Base-by-base conservation (phyloP, 2,888 invertebrate genomes). In the Dinocampus coccinellae region DNA sequence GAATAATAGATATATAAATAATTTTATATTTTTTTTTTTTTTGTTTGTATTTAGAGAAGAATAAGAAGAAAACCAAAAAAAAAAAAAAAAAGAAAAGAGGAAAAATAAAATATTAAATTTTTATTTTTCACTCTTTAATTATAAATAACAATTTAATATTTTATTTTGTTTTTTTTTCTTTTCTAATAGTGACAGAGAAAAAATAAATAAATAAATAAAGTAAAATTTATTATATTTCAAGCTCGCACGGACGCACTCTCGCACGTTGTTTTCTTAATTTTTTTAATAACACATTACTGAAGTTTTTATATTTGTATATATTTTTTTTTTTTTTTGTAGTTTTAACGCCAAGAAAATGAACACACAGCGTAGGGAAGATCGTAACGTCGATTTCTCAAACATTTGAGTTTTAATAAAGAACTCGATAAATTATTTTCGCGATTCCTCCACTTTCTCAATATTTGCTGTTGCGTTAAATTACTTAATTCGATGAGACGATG, bases 381-480 rank as follows among this genome's bases (percentile, higher is more conserved):
- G 16, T 70, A 64, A n/a, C 71, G 67, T 16, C 62, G 62, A 64
- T 77, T 76, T 65, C 70, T 75, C 33, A 78, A 69, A 24, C 68
- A 68, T 63, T 73, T 75, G 55, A 76, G 69, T 71, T 69, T 75
- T 72, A 78, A 26, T 36, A 80, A 52, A 9, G 78, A 71, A 33
- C 75, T 75, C 63, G 64, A 63, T 69, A 77, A 69, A 67, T 79
- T 76, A 74, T 78, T 78, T 70, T 85, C 85, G 68, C 81, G 81
- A 73, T 82, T 81, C 73, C 80, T 80, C 86, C 86, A 87, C 55
- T 87, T 85, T 80, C 86, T 82, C 69, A 79, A 72, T 72, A 87
- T 83, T 76, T 86, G 85, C 78, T 84, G 85, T 75, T 83, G 80
- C 76, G 83, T 85, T 64, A 86, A 81, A 80, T 86, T 83, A 78